Evolutionary conservation across 2,888 invertebrate species (phyloP), one percentile per base, ranked within the genome.

Genomic region (Polia nebulosa): DNA sequence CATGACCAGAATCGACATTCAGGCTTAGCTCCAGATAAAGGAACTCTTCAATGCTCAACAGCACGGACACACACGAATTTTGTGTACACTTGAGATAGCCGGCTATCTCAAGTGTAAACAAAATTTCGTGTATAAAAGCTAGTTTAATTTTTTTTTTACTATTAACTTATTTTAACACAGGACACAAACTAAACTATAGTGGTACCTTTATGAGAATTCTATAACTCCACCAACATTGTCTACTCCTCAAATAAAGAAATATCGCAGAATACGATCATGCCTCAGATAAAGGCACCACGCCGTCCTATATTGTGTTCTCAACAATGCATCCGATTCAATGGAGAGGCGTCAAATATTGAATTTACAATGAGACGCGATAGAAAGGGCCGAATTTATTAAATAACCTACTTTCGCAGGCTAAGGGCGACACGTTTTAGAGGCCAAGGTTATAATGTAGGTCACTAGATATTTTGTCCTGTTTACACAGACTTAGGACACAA

Each of bases 261-360:
- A 57, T 65, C 47, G 25, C n/a, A 47, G 51, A 66, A 56, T 59
- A 60, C 25, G 27, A 65, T 55, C 53, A 69, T 36, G 68, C 51
- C 27, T 49, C 34, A 41, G 17, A 51, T 36, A 36, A 20, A 69
- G 61, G 71, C 63, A 69, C 63, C 65, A 52, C 65, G 44, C 62
- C 44, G 36, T 55, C 69, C 53, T 15, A 51, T 67, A 79, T 84
- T 85, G 85, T 85, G 51, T 53, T 60, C 29, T 51, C 32, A 76
- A 86, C 86, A 86, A 86, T 82, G 69, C 78, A 59, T 56, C 73
- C 57, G 65, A 64, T 72, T 83, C 79, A 76, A 81, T 76, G 57
- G 60, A 66, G 36, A 25, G 65, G 70, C 76, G 76, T 78, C 83
- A 85, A 85, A 83, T 85, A 85, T 85, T 85, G 84, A 86, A 85